These are phyloP conservation scores for Nephrotoma flavescens DNA, from an alignment of 2,888 invertebrate genomes.

Conservation along the genomic window DNA sequence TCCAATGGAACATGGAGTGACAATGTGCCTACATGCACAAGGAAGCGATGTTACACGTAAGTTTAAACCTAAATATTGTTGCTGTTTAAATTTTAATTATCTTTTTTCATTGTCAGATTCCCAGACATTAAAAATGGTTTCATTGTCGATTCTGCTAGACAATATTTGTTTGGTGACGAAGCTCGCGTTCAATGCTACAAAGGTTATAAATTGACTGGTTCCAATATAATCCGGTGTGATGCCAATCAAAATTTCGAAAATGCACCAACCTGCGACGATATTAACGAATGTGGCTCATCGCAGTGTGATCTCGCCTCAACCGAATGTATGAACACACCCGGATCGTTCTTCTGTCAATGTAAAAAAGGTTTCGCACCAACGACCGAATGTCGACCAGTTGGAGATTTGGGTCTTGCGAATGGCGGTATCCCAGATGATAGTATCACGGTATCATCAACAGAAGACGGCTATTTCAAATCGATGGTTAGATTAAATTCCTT, in stretches of 20 bases:
- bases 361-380: slow-evolving; percentile 69
- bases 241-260: slow-evolving; percentile 69
- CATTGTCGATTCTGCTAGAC: slow-evolving; percentile 58
- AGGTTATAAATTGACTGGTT: slow-evolving; percentile 74
- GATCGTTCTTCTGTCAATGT: slow-evolving; percentile 81
- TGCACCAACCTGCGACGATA: slow-evolving; percentile 76
- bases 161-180: slow-evolving; percentile 78
- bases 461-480: slow-evolving; percentile 69
- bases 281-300: slow-evolving; percentile 77
- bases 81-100: neutral
- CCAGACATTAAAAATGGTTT: slow-evolving; percentile 79
- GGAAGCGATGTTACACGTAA: slow-evolving; percentile 34
- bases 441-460: slow-evolving; percentile 69
- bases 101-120: slow-evolving; percentile 28
- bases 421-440: slow-evolving; percentile 84
- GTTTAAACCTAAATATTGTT: neutral
- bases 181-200: slow-evolving; percentile 82
- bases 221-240: slow-evolving; percentile 71
- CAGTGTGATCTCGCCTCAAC: slow-evolving; percentile 85
- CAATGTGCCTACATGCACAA: slow-evolving; percentile 72
- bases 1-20: slow-evolving; percentile 94
- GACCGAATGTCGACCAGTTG: slow-evolving; percentile 78
- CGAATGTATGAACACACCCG: slow-evolving; percentile 76
- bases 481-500: slow-evolving; percentile 69
- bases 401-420: slow-evolving; percentile 65